Evolutionary conservation across 2,888 invertebrate genomes (phyloP).

Genomic region (Conistra vaccinii): DNA sequence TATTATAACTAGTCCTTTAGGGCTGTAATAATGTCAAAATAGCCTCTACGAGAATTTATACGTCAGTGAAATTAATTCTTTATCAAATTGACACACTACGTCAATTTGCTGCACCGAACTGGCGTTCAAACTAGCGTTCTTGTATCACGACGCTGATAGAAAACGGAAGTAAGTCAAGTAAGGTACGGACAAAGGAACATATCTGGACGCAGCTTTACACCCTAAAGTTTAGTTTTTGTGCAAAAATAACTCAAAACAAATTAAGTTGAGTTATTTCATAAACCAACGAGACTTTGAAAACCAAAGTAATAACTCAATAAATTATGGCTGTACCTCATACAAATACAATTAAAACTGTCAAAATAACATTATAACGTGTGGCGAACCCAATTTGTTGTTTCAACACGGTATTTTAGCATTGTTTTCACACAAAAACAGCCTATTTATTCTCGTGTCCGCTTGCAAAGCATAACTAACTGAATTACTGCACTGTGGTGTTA

Average conservation of each 20-base stretch:
- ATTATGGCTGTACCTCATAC: slow-evolving; percentile 9
- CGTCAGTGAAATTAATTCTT: no score
- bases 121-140: no score
- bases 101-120: no score
- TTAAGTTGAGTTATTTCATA: background rate
- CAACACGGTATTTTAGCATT: slow-evolving; percentile 62
- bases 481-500: slow-evolving; percentile 71
- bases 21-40: background rate
- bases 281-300: slow-evolving; percentile 1
- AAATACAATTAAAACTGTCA: slow-evolving; percentile 33
- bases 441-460: slow-evolving; percentile 66
- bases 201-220: no score
- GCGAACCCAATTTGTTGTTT: slow-evolving; percentile 58
- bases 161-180: no score
- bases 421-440: slow-evolving; percentile 66
- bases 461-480: slow-evolving; percentile 71
- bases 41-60: no score
- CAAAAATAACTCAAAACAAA: slow-evolving; percentile 1
- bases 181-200: no score
- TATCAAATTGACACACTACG: no score
- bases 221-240: no score
- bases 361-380: slow-evolving; percentile 38
- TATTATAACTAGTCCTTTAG: background rate
- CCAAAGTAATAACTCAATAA: slow-evolving; percentile 17
- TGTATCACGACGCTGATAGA: no score